These are phyloP conservation scores for Caenorhabditis sp. DNA, from an alignment of 2,888 invertebrate species.

Conservation along the genomic window DNA sequence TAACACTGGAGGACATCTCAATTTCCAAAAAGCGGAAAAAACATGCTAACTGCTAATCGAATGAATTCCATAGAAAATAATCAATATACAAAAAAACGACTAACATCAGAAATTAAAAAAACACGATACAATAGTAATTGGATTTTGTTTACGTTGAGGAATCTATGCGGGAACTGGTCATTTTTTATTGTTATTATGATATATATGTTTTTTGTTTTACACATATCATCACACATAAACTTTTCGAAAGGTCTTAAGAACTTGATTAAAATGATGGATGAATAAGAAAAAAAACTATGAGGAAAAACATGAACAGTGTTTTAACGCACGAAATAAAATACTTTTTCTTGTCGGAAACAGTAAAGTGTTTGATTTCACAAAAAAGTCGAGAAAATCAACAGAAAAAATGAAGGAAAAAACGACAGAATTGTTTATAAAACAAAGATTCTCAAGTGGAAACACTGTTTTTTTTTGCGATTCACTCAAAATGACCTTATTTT, in stretches of 20 bases:
- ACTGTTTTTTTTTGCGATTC: neutral
- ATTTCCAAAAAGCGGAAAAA: no score
- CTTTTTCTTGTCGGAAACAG: neutral
- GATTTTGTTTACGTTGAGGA: neutral
- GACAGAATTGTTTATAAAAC: neutral
- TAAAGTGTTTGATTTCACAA: slow-evolving; percentile 2
- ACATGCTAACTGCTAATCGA: no score
- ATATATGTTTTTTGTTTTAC: neutral
- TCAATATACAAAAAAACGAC: no score
- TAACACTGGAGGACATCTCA: neutral
- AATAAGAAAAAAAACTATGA: neutral
- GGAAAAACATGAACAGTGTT: neutral
- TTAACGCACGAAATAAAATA: no score
- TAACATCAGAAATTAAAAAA: neutral
- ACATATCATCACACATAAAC: neutral
- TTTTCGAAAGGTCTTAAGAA: neutral
- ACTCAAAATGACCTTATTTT: neutral
- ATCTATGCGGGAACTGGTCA: neutral
- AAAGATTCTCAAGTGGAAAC: slow-evolving; percentile 1
- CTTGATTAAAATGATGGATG: neutral
- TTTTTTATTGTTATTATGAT: neutral
- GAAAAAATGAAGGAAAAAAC: neutral
- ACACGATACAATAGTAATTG: neutral
- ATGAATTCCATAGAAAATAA: no score
- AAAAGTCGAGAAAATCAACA: neutral